A percentile compares a stretch with the other conserved stretches of the same genome.
These are phyloP conservation scores for Caenorhabditis tropicalis DNA, from an alignment of 1,140 invertebrate genomes.

Conservation along the genomic window DNA sequence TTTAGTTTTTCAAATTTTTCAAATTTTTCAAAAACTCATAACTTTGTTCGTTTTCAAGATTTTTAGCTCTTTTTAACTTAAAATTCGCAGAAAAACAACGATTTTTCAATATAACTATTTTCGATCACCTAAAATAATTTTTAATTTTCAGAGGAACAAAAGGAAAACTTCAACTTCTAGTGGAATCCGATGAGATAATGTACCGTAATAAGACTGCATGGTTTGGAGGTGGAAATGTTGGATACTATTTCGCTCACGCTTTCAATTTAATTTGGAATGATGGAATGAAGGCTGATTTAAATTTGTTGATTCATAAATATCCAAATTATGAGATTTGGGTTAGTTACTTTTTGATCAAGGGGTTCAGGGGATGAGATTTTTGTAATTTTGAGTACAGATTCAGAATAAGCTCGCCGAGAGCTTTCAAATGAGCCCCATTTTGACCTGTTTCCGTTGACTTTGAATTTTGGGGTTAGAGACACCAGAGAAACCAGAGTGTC, in stretches of 20 bases:
- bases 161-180: slow-evolving; percentile 12
- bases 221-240: slow-evolving; percentile 48
- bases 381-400: too few relatives aligned
- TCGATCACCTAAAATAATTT: background rate
- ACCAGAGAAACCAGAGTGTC: background rate
- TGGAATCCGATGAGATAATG: slow-evolving; percentile 34
- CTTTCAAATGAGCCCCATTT: background rate
- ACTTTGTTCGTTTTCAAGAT: background rate
- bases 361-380: background rate
- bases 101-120: too few relatives aligned
- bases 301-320: slow-evolving; percentile 43
- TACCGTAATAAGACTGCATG: slow-evolving; percentile 44
- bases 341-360: too few relatives aligned
- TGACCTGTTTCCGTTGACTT: background rate
- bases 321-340: slow-evolving; percentile 55
- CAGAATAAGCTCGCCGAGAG: background rate
- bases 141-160: slow-evolving; percentile 46
- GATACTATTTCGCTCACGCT: slow-evolving; percentile 33
- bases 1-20: background rate
- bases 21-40: background rate
- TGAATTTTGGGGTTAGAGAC: background rate
- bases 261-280: slow-evolving; percentile 57
- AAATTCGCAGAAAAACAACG: too few relatives aligned
- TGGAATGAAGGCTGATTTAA: slow-evolving; percentile 57
- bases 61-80: background rate